These are phyloP conservation scores for Phenacoccus solenopsis DNA, from an alignment of 1,140 invertebrate species.

Conservation along the genomic window DNA sequence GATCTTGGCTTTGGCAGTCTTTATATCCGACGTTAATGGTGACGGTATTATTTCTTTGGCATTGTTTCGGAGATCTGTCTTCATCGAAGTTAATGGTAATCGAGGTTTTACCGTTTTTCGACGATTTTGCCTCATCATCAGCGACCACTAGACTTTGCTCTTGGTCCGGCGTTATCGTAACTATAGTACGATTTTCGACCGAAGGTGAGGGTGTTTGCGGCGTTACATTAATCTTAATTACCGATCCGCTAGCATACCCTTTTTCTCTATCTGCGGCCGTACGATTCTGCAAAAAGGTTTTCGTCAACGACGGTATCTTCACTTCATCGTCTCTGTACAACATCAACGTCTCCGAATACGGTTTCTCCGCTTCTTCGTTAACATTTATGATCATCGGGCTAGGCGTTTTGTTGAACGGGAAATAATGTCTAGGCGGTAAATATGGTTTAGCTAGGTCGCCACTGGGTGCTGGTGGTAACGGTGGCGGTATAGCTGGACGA, in stretches of 20 bases:
- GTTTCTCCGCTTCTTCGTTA: neutral
- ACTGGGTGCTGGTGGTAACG: slow-evolving; percentile 8
- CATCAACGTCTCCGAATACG: neutral
- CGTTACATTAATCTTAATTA: slow-evolving; percentile 2
- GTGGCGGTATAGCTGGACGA: neutral
- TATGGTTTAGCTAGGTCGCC: neutral
- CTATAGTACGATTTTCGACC: neutral
- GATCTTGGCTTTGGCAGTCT: neutral
- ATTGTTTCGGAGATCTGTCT: neutral
- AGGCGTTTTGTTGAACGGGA: neutral
- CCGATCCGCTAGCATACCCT: neutral
- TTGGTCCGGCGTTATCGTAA: neutral
- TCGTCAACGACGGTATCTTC: neutral
- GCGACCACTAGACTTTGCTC: neutral
- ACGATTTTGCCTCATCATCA: neutral
- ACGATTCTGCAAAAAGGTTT: slow-evolving; percentile 5
- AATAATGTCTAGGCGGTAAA: neutral
- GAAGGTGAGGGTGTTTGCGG: neutral
- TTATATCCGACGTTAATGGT: neutral
- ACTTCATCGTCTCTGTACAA: neutral
- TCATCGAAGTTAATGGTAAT: neutral
- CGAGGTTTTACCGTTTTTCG: neutral
- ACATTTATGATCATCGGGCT: neutral
- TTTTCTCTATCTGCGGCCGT: neutral
- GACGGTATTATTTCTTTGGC: neutral